These are phyloP conservation scores for Phylloscopus whistleri DNA, from an alignment of 2,113 vertebrate genomes.

Conservation along the genomic window DNA sequence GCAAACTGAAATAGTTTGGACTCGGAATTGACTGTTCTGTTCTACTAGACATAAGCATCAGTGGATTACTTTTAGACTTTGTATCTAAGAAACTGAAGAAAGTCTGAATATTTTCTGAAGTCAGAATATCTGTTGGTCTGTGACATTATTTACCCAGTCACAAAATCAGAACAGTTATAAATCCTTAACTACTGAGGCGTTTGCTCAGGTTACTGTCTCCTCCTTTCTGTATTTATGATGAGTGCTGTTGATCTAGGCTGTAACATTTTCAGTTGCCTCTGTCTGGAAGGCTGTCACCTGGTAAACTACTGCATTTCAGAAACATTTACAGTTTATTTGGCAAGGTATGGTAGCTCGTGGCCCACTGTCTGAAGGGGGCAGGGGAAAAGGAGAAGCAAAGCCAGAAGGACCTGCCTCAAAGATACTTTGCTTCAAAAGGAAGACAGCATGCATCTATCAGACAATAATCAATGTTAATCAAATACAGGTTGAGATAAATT, in stretches of 20 bases:
- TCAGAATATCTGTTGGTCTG: background rate
- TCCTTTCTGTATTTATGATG: background rate
- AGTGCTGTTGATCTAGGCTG: background rate
- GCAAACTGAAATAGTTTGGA: background rate
- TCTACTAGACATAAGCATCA: background rate
- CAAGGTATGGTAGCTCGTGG: background rate
- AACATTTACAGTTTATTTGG: background rate
- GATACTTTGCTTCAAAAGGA: background rate
- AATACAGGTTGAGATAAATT: background rate
- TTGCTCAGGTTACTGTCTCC: background rate
- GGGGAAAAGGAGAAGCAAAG: background rate
- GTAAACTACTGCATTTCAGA: background rate
- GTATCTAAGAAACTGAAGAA: background rate
- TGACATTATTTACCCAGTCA: background rate
- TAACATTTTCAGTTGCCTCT: background rate
- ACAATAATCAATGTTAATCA: background rate
- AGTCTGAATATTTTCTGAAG: background rate
- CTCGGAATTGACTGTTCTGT: background rate
- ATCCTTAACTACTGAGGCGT: background rate
- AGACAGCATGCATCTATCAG: background rate
- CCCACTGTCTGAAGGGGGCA: background rate
- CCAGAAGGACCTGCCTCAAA: background rate
- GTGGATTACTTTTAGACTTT: background rate
- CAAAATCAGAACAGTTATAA: background rate
- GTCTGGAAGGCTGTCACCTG: background rate